Evolutionary conservation across 2,888 invertebrate genomes (phyloP).

Genomic region (Psococerastis gibbosa): DNA sequence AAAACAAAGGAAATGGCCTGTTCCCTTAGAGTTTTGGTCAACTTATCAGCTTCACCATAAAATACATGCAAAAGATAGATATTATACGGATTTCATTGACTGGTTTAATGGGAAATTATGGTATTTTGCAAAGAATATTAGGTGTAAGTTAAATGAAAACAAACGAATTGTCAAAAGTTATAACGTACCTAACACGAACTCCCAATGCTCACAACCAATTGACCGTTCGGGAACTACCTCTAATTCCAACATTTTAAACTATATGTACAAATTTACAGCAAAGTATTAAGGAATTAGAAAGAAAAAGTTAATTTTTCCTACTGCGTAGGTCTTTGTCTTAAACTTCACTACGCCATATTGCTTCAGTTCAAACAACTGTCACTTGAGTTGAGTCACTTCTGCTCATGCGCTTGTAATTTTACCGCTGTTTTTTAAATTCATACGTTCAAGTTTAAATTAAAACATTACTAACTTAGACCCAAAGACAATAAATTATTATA

Average conservation of each 20-base stretch:
- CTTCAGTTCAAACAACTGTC: constrained; percentile 19
- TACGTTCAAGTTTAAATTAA: no score
- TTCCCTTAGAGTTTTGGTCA: neutral
- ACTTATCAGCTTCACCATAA: no score
- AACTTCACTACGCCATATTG: constrained; percentile 25
- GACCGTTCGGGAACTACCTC: constrained; percentile 92
- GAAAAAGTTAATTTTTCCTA: constrained; percentile 15
- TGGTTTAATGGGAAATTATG: no score
- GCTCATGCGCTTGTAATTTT: no score
- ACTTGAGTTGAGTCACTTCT: no score
- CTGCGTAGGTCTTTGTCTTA: constrained; percentile 25
- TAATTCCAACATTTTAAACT: constrained; percentile 66
- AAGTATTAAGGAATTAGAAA: constrained; percentile 21
- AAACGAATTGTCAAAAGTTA: constrained; percentile 6
- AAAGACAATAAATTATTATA: no score
- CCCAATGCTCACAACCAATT: constrained; percentile 94
- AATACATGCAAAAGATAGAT: no score
- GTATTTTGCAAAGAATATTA: no score
- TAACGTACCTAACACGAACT: constrained; percentile 71
- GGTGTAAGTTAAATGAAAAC: constrained; percentile 14
- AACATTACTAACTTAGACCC: no score
- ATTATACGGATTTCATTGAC: no score
- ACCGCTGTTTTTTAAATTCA: no score
- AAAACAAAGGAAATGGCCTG: constrained; percentile 7
- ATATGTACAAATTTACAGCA: constrained; percentile 17